These are phyloP conservation scores for Muntiacus muntjak DNA, from an alignment of 2,113 vertebrate genomes.

Conservation along the genomic window DNA sequence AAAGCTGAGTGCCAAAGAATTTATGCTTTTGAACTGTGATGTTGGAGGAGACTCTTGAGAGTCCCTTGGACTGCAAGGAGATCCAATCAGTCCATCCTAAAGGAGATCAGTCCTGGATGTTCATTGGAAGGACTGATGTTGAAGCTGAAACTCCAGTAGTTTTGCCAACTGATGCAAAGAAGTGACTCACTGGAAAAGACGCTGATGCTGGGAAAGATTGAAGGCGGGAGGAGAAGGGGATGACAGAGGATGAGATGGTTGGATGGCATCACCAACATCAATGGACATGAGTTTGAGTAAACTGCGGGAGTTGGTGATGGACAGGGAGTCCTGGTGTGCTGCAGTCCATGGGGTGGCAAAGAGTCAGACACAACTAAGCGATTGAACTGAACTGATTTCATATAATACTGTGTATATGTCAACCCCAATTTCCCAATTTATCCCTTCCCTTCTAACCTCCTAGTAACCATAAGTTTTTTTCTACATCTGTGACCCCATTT, in stretches of 20 bases:
- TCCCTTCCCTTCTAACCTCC: neutral
- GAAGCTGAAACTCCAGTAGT: neutral
- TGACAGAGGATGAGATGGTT: neutral
- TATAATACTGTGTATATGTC: neutral
- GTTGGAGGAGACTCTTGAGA: neutral
- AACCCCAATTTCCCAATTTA: neutral
- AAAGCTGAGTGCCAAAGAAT: rapidly evolving
- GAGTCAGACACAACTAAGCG: neutral
- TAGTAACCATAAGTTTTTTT: neutral
- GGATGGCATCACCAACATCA: neutral
- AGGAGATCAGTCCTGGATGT: neutral
- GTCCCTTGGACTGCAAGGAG: neutral
- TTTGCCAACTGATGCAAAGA: neutral
- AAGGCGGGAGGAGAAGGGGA: neutral
- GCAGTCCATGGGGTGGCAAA: neutral
- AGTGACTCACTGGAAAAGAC: neutral
- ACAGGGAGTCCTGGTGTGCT: neutral
- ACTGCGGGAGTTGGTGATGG: neutral
- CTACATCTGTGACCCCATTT: neutral
- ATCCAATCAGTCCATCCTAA: neutral
- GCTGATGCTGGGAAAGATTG: neutral
- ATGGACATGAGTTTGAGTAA: neutral
- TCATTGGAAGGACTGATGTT: neutral
- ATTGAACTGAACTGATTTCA: neutral
- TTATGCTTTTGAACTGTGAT: neutral